A percentile compares a stretch with the other conserved stretches of the same genome.
Evolutionary conservation across 1,140 invertebrate genomes (phyloP).

Genomic region (Neomicropteryx cornuta): DNA sequence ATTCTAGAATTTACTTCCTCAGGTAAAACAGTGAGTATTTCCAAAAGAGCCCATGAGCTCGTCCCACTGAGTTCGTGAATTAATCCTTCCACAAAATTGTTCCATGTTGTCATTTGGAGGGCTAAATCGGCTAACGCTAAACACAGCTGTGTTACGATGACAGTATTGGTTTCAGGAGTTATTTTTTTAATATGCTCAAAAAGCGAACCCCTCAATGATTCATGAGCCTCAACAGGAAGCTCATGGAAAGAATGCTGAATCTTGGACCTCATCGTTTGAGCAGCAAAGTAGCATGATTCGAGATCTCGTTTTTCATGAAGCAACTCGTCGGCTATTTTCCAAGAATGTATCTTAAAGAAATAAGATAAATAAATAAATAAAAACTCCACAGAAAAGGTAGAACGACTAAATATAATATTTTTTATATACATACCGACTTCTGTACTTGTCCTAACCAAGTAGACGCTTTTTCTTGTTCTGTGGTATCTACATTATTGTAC

Average conservation of each 20-base stretch:
- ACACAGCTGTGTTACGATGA: constrained; percentile 87
- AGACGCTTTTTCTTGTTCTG: constrained; percentile 67
- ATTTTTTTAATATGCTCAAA: constrained; percentile 81
- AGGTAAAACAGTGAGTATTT: constrained; percentile 89
- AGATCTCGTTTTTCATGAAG: constrained; percentile 70
- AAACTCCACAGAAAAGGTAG: constrained; percentile 50
- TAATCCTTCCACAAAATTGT: constrained; percentile 76
- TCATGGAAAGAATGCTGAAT: constrained; percentile 90
- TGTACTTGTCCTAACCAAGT: constrained; percentile 78
- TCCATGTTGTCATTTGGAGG: constrained; percentile 90
- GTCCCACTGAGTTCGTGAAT: constrained; percentile 56
- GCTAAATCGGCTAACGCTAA: constrained; percentile 87
- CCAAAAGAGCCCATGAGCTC: constrained; percentile 70
- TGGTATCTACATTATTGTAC: constrained; percentile 32
- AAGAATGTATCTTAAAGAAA: constrained; percentile 69
- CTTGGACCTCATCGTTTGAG: constrained; percentile 95
- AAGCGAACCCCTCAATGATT: constrained; percentile 82
- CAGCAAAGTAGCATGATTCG: constrained; percentile 93
- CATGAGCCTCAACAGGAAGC: constrained; percentile 73
- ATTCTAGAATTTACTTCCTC: constrained; percentile 85
- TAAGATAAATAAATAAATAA: constrained; percentile 35
- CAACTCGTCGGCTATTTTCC: constrained; percentile 86
- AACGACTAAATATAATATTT: constrained; percentile 47
- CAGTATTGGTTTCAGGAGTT: constrained; percentile 65
- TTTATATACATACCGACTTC: constrained; percentile 63